phyloP scores from a whole-genome alignment of 2,797 vertebrate genomes.

The Acestrorhynchus altus region DNA sequence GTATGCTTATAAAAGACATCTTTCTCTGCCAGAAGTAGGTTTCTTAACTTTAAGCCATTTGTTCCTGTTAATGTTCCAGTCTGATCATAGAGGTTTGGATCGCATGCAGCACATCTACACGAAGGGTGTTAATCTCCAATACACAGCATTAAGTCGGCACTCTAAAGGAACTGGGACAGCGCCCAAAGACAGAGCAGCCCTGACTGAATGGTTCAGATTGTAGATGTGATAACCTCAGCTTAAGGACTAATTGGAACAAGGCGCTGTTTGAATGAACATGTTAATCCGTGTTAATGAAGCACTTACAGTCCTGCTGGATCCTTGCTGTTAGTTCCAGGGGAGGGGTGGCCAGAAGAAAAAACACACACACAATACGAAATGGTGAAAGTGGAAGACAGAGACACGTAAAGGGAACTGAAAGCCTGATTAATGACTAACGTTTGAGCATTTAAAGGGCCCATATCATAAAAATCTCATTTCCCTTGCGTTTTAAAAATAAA shows the following conservation, averaged over 20 bases:
- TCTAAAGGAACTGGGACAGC: not conserved
- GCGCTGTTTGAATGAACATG: constrained; percentile 31
- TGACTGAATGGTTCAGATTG: constrained; percentile 17
- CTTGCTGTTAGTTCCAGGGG: constrained; percentile 91
- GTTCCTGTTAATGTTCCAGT: not conserved
- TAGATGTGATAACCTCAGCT: constrained; percentile 15
- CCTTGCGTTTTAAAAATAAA: not conserved
- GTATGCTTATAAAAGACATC: too few species aligned
- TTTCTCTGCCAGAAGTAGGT: too few species aligned
- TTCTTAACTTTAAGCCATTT: too few species aligned
- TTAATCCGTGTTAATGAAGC: constrained; percentile 53
- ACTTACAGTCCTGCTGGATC: constrained; percentile 96
- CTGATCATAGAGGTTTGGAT: not conserved
- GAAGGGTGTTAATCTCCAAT: not conserved
- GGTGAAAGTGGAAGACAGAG: not conserved
- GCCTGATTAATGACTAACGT: constrained; percentile 10
- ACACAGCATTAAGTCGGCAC: not conserved
- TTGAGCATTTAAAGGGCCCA: constrained; percentile 5
- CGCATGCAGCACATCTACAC: not conserved
- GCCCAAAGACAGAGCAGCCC: constrained; percentile 8
- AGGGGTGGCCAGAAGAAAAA: constrained; percentile 65
- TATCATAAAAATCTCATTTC: not conserved
- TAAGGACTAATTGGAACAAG: constrained; percentile 23
- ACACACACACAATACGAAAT: constrained; percentile 62
- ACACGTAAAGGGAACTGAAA: constrained; percentile 16